Percentiles rank a stretch among this genome's conserved stretches.
Evolutionary conservation across 2,113 vertebrate genomes (phyloP).

Genomic region (Vimba vimba): DNA sequence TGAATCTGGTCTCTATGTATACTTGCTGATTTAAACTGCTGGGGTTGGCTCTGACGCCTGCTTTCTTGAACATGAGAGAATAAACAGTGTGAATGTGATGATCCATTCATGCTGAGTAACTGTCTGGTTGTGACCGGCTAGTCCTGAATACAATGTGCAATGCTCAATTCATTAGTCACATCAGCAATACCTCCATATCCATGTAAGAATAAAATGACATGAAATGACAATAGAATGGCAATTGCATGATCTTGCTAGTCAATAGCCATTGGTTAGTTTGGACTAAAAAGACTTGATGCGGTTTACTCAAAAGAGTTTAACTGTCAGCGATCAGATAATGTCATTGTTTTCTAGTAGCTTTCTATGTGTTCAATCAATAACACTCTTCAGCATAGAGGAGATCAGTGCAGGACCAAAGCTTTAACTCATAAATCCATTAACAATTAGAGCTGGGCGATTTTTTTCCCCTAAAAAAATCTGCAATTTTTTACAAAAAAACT

Average conservation of each 20-base stretch:
- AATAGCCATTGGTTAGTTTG: neutral
- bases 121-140: neutral
- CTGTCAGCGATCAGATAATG: neutral
- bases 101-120: neutral
- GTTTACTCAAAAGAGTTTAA: neutral
- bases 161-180: conserved; percentile 8
- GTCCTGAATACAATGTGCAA: neutral
- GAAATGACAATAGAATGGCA: neutral
- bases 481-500: too few relatives aligned
- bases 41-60: neutral
- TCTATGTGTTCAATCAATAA: conserved; percentile 3
- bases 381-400: neutral
- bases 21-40: neutral
- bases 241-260: neutral
- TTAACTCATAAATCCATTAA: neutral
- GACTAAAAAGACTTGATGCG: neutral
- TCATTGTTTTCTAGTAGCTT: neutral
- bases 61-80: neutral
- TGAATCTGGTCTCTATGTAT: neutral
- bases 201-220: neutral
- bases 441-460: too few relatives aligned
- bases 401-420: neutral
- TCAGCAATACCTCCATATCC: neutral
- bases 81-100: neutral
- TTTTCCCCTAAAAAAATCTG: too few relatives aligned